Conservation (phyloP, 2,113 vertebrate species). For the Calyptommatus sinebrachiatus region DNA sequence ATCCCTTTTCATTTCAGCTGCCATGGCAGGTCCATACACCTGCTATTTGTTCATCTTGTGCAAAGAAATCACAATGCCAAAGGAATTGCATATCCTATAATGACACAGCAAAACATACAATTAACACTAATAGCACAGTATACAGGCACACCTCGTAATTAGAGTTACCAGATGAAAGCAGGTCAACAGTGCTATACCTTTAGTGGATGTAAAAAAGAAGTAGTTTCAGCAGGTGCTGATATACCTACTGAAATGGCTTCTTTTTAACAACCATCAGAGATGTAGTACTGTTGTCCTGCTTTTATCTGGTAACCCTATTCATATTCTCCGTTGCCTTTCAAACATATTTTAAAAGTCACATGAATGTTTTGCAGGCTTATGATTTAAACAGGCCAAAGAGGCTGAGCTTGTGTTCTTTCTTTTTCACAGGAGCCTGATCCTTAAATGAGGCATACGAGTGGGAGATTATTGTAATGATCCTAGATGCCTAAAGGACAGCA, state of each 20-base stretch:
- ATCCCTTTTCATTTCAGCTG: neutral
- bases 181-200: too few relatives aligned
- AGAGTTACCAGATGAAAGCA: too few relatives aligned
- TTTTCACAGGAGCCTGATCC: neutral
- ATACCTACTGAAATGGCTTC: too few relatives aligned
- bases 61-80: neutral
- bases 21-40: neutral
- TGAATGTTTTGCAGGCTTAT: neutral
- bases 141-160: neutral
- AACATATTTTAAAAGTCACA: slow-evolving; percentile 31
- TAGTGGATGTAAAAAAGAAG: too few relatives aligned
- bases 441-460: neutral
- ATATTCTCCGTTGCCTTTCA: neutral
- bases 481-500: neutral
- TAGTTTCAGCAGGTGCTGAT: too few relatives aligned
- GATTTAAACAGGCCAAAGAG: neutral
- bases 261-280: too few relatives aligned
- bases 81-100: neutral
- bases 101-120: slow-evolving; percentile 24
- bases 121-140: slow-evolving; percentile 42
- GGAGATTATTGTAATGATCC: neutral
- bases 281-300: too few relatives aligned
- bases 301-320: neutral
- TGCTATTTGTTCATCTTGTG: neutral
- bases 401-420: neutral